These are phyloP conservation scores for Nilaparvata lugens DNA, from an alignment of 1,140 invertebrate species.

Conservation along the genomic window DNA sequence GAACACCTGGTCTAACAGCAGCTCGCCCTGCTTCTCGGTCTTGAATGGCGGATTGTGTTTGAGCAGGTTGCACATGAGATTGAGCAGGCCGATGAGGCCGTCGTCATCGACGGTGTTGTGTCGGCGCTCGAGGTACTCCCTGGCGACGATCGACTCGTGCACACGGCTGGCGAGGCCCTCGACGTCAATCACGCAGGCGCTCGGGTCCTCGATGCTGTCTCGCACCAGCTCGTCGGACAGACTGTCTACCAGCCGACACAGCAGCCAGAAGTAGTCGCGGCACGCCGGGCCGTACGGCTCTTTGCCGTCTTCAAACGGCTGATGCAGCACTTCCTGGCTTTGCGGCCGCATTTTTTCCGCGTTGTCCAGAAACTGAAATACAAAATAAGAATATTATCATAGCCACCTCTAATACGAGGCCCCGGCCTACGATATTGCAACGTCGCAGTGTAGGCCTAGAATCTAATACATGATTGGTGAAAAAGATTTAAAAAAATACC, in stretches of 20 bases:
- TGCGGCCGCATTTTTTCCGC: constrained; percentile 78
- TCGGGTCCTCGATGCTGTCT: constrained; percentile 29
- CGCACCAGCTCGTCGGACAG: constrained; percentile 51
- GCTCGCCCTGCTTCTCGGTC: constrained; percentile 63
- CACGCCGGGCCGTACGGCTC: constrained; percentile 89
- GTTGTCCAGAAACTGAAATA: constrained; percentile 65
- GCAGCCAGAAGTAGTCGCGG: constrained; percentile 87
- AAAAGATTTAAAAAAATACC: too few species aligned
- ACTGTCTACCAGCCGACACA: constrained; percentile 78
- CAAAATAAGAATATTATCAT: too few species aligned
- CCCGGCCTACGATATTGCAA: too few species aligned
- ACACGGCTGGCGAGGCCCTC: constrained; percentile 67
- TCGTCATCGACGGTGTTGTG: constrained; percentile 79
- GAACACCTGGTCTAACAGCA: constrained; percentile 65
- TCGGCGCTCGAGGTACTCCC: constrained; percentile 74
- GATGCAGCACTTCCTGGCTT: constrained; percentile 43
- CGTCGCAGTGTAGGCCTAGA: too few species aligned
- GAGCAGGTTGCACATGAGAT: constrained; percentile 72
- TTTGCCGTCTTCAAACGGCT: constrained; percentile 67
- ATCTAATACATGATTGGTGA: too few species aligned
- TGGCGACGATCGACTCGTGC: constrained; percentile 57
- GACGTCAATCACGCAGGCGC: constrained; percentile 41
- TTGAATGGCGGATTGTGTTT: constrained; percentile 85
- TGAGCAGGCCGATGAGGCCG: constrained; percentile 79
- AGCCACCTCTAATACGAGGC: too few species aligned